Evolutionary conservation across 1,140 invertebrate genomes (phyloP), one percentile per base, ranked within the genome.

Genomic region (Drosophila teissieri): DNA sequence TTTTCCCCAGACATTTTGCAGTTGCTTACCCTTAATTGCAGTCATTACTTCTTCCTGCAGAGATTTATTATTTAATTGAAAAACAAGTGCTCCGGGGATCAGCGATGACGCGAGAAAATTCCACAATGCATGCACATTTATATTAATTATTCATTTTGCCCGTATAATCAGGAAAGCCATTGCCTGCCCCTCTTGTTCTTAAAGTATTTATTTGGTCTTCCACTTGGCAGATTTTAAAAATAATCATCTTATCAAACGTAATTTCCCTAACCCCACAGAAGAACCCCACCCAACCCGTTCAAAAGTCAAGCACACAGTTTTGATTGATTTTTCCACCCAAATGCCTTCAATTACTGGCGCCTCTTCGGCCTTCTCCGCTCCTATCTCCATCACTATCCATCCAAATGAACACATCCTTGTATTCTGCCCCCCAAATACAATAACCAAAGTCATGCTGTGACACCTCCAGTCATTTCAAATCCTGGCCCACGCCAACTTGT

Each of bases 321-420:
- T 80, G 80, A 84, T 84, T 84, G 80, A 84, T 84, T 84, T 80
- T 84, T 85, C 77, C 68, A 73, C 54, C 14, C 45, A 63, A 84
- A 51, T 58, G 67, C 55, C 65, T 84, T 85, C 73, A 84, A 84
- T 80, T 85, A 80, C 63, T 55, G 27, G 31, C 48, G 37, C 31
- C 48, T 55, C 24, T 70, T 31, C 22, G 48, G 10, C 48, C 4
- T 31, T 51, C n/a, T 12, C 1, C n/a, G 31, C 27, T 51, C 7
- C 27, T 14, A 27, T 31, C 49, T 10, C 14, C 31, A 11, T 45
- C 56, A 22, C 3, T 31, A 12, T 39, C 48, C 39, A 40, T 31
- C 24, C 39, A 22, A 60, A 78, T 53, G 67, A 73, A 84, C 46
- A 68, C 55, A 55, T 65, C 39, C 77, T 51, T 36, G 46, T 44